Percentiles rank a stretch among this genome's conserved stretches.
These are phyloP conservation scores for Keiferia lycopersicella DNA, from an alignment of 2,888 invertebrate genomes.

Conservation along the genomic window DNA sequence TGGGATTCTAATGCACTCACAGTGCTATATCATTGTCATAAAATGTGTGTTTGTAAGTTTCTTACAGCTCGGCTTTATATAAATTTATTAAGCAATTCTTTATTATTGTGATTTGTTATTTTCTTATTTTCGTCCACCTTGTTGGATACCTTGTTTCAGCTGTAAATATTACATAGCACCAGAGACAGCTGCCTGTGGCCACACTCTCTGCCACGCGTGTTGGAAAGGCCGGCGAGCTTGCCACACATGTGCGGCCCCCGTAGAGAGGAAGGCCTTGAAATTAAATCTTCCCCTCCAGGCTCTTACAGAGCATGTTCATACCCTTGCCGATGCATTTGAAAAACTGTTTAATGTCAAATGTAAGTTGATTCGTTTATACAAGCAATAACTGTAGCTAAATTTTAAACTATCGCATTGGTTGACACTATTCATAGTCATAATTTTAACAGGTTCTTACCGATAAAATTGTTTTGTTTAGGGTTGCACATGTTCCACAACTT, in stretches of 20 bases:
- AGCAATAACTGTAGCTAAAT: background rate
- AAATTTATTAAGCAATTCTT: too few species aligned
- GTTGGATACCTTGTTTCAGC: conserved; percentile 52
- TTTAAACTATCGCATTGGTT: too few species aligned
- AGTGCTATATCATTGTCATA: too few species aligned
- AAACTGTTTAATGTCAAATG: conserved; percentile 59
- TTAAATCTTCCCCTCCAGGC: conserved; percentile 54
- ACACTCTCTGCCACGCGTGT: conserved; percentile 64
- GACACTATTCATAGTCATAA: too few species aligned
- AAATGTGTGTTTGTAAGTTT: too few species aligned
- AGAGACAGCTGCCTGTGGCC: conserved; percentile 63
- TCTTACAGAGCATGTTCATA: conserved; percentile 51
- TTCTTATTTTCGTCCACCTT: too few species aligned
- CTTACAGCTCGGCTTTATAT: too few species aligned
- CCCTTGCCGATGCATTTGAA: conserved; percentile 55
- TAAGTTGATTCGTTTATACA: conserved; percentile 43
- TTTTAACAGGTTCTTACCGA: too few species aligned
- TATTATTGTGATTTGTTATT: too few species aligned
- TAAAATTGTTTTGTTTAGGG: too few species aligned
- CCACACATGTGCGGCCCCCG: conserved; percentile 49
- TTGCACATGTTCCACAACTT: too few species aligned
- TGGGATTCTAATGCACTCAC: too few species aligned
- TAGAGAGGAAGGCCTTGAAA: conserved; percentile 52
- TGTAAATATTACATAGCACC: conserved; percentile 64
- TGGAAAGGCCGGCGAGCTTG: conserved; percentile 59